Evolutionary conservation across 2,888 invertebrate species (phyloP).

Genomic region (Caenorhabditis plicata): DNA sequence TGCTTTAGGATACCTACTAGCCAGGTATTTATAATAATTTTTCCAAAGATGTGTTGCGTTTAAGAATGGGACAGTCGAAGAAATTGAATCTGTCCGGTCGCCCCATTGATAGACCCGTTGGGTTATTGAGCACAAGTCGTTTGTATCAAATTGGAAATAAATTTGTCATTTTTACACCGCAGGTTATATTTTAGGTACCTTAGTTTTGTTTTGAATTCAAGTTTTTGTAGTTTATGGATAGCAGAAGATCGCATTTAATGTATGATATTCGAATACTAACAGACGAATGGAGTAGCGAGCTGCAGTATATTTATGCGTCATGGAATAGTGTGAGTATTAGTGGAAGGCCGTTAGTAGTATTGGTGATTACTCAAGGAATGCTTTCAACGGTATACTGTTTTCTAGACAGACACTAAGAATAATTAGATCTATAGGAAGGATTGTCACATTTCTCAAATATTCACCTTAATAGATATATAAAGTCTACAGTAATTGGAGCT

Average conservation of each 20-base stretch:
- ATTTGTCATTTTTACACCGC: constrained; percentile 97
- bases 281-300: constrained; percentile 71
- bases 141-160: constrained; percentile 90
- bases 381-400: constrained; percentile 41
- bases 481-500: constrained; percentile 80
- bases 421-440: constrained; percentile 34
- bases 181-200: constrained; percentile 73
- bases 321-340: constrained; percentile 97
- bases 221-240: constrained; percentile 86
- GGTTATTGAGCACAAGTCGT: constrained; percentile 95
- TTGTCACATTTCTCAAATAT: constrained; percentile 46
- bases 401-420: background rate
- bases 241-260: constrained; percentile 95
- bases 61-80: constrained; percentile 74
- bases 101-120: constrained; percentile 86
- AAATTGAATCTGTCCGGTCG: constrained; percentile 91
- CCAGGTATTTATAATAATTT: constrained; percentile 8
- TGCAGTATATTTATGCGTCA: constrained; percentile 75
- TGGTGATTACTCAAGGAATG: constrained; percentile 77
- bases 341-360: constrained; percentile 90
- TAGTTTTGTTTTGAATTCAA: background rate
- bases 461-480: constrained; percentile 51
- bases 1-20: constrained; percentile 82
- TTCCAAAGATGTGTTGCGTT: background rate
- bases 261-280: constrained; percentile 96